Percentiles rank a stretch among this genome's conserved stretches.
Conservation (phyloP, 2,113 vertebrate species). For the Heterochromis multidens region DNA sequence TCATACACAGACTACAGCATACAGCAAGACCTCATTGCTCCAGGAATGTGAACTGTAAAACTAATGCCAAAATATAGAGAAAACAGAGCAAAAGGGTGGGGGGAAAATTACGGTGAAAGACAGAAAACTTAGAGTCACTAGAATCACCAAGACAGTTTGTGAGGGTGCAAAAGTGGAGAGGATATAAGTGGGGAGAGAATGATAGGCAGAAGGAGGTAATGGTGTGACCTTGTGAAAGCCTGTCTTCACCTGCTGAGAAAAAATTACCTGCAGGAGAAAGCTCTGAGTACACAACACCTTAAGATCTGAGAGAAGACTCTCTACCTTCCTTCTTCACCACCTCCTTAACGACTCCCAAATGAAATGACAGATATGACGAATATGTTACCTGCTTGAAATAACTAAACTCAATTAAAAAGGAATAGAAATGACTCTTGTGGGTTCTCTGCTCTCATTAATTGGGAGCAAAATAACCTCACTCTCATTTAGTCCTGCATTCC, state of each 20-base stretch:
- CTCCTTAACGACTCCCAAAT: constrained; percentile 27
- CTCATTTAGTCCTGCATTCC: background rate
- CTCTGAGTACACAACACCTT: constrained; percentile 33
- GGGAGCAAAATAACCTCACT: constrained; percentile 20
- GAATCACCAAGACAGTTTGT: background rate
- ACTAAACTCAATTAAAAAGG: constrained; percentile 54
- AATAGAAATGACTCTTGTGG: constrained; percentile 42
- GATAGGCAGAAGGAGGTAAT: constrained; percentile 44
- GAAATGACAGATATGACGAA: constrained; percentile 18
- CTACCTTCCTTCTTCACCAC: constrained; percentile 19
- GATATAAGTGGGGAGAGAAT: constrained; percentile 11
- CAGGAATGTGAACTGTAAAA: background rate
- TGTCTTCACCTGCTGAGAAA: constrained; percentile 59
- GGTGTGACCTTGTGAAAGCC: constrained; percentile 59
- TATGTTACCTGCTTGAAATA: constrained; percentile 44
- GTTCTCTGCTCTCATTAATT: constrained; percentile 38
- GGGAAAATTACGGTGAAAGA: background rate
- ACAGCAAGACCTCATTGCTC: background rate
- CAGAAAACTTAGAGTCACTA: background rate
- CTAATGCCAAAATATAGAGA: background rate
- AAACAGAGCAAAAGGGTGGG: background rate
- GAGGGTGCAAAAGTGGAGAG: background rate
- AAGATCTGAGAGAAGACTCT: constrained; percentile 3
- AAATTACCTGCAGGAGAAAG: constrained; percentile 49
- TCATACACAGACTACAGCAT: background rate